Conservation (phyloP, 2,113 vertebrate species). For the Tachuris rubrigastra region DNA sequence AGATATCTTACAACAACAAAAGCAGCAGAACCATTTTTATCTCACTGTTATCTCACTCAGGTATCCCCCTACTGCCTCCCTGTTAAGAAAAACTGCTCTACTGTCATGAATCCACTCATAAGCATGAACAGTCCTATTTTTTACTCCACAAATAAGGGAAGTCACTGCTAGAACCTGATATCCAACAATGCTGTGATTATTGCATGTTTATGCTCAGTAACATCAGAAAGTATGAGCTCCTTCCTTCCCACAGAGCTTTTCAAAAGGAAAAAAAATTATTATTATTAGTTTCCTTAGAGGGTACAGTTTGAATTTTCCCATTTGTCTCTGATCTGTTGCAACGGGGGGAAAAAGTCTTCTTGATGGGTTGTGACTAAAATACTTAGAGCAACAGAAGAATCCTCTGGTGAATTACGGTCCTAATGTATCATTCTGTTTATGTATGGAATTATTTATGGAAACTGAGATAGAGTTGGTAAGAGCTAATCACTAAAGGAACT, state of each 20-base stretch:
- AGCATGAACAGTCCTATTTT: neutral
- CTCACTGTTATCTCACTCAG: neutral
- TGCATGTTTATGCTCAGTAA: neutral
- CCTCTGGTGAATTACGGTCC: neutral
- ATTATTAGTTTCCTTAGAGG: neutral
- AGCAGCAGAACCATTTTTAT: neutral
- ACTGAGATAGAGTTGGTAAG: neutral
- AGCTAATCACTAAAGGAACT: neutral
- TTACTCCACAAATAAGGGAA: neutral
- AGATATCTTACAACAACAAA: neutral
- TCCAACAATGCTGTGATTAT: neutral
- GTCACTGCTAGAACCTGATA: neutral
- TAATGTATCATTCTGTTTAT: neutral
- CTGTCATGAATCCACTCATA: neutral
- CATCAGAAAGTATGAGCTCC: neutral
- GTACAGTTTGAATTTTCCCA: neutral
- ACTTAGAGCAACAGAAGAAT: neutral
- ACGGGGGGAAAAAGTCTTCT: rapidly evolving
- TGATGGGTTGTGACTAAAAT: neutral
- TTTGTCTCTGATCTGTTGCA: neutral
- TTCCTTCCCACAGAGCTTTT: neutral
- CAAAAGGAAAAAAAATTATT: neutral
- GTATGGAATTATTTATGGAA: neutral
- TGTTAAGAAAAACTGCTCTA: neutral
- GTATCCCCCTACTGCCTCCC: neutral